Percentiles rank a stretch among this genome's conserved stretches.
Conservation (phyloP, 2,113 vertebrate genomes). For the Egretta garzetta region DNA sequence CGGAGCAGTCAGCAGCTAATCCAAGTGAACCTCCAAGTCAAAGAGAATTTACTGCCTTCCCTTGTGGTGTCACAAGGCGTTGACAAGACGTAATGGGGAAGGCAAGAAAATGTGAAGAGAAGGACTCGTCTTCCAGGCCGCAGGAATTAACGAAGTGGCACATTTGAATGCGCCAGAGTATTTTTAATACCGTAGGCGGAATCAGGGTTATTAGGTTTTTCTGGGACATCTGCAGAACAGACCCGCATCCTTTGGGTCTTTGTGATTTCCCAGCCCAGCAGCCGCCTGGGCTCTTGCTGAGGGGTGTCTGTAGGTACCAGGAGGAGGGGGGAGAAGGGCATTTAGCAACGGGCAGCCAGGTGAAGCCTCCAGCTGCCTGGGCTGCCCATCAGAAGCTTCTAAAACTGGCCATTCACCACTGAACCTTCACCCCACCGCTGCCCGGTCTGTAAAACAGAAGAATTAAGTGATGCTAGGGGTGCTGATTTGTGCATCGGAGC, state of each 20-base stretch:
- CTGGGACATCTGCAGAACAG: constrained; percentile 50
- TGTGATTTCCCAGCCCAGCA: background rate
- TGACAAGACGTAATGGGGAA: background rate
- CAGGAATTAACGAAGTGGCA: constrained; percentile 41
- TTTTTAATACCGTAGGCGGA: constrained; percentile 21
- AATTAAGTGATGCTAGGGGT: background rate
- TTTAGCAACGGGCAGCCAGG: background rate
- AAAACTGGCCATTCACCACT: background rate
- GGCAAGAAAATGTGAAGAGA: constrained; percentile 13
- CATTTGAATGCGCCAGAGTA: background rate
- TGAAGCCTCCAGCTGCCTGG: background rate
- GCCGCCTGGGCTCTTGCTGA: background rate
- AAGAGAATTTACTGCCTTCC: background rate
- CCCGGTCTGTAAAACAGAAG: background rate
- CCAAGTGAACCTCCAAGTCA: background rate
- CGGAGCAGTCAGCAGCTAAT: background rate
- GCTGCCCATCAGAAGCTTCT: background rate
- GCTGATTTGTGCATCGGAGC: background rate
- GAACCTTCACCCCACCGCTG: background rate
- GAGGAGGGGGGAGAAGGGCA: background rate
- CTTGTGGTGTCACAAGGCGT: background rate
- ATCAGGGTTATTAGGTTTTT: constrained; percentile 54
- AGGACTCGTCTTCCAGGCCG: background rate
- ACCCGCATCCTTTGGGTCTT: background rate
- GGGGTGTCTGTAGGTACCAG: background rate